phyloP scores from a whole-genome alignment of 1,140 invertebrate species.

The Wasmannia auropunctata region DNA sequence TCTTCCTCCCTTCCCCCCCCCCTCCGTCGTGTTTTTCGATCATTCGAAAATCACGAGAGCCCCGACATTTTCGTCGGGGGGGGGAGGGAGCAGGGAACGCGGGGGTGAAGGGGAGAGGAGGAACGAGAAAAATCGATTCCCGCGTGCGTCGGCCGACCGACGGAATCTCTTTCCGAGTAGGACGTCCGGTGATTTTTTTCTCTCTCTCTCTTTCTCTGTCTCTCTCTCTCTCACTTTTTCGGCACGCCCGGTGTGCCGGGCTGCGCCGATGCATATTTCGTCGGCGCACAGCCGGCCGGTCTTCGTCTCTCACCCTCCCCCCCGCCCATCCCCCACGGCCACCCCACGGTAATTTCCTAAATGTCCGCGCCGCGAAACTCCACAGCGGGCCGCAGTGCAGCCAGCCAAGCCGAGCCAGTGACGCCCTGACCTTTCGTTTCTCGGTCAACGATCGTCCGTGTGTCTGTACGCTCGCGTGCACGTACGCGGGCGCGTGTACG shows the following conservation, averaged over 20 bases:
- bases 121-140: constrained; percentile 2
- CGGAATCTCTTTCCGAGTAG: background rate
- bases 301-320: background rate
- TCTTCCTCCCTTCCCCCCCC: too few relatives aligned
- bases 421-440: constrained; percentile 61
- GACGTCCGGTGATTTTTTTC: background rate
- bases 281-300: constrained; percentile 31
- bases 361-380: constrained; percentile 55
- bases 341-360: constrained; percentile 53
- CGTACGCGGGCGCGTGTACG: background rate
- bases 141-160: background rate
- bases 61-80: background rate
- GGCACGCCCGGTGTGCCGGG: background rate
- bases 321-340: too few relatives aligned
- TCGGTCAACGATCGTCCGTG: constrained; percentile 59
- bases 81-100: too few relatives aligned
- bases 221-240: background rate
- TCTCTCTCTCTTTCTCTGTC: background rate
- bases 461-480: background rate
- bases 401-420: constrained; percentile 51
- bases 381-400: constrained; percentile 50
- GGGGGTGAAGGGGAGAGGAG: too few relatives aligned
- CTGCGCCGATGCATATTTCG: constrained; percentile 40
- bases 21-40: background rate
- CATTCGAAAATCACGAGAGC: background rate